A percentile compares a stretch with the other conserved stretches of the same genome.
phyloP scores from a whole-genome alignment of 1,140 invertebrate species.

The Bombus affinis region DNA sequence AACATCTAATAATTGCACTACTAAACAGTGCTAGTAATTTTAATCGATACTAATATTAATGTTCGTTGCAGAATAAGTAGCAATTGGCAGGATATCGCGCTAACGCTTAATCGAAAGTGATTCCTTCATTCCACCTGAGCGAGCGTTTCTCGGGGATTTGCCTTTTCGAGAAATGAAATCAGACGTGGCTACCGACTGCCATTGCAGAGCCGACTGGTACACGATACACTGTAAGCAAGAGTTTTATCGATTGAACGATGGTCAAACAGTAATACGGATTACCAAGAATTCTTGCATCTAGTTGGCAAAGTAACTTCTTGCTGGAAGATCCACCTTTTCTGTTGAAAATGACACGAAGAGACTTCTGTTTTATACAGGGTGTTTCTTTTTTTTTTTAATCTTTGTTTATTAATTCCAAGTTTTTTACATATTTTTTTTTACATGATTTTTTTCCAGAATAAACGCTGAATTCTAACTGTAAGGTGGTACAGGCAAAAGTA shows the following conservation, averaged over 20 bases:
- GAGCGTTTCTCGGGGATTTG: conserved; percentile 15
- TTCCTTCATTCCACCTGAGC: conserved; percentile 5
- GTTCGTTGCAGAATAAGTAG: background rate
- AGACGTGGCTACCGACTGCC: background rate
- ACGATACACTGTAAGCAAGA: background rate
- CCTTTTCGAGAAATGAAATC: conserved; percentile 15
- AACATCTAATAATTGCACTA: background rate
- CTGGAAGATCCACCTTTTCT: background rate
- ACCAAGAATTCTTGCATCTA: background rate
- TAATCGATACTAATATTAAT: conserved; percentile 12
- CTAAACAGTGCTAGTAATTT: background rate
- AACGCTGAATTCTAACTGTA: too few species aligned
- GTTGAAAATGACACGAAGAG: background rate
- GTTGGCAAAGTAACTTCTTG: background rate
- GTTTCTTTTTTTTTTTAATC: too few species aligned
- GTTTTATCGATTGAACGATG: conserved; percentile 13
- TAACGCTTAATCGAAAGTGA: conserved; percentile 34
- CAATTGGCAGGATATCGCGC: background rate
- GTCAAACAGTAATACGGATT: background rate
- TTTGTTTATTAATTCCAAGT: too few species aligned
- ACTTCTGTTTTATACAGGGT: background rate
- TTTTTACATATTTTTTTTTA: too few species aligned
- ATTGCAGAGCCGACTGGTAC: background rate
- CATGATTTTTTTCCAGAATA: too few species aligned
- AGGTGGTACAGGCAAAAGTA: too few species aligned